Base-by-base conservation (phyloP, 1,140 invertebrate genomes). In the Drosophila kikkawai region DNA sequence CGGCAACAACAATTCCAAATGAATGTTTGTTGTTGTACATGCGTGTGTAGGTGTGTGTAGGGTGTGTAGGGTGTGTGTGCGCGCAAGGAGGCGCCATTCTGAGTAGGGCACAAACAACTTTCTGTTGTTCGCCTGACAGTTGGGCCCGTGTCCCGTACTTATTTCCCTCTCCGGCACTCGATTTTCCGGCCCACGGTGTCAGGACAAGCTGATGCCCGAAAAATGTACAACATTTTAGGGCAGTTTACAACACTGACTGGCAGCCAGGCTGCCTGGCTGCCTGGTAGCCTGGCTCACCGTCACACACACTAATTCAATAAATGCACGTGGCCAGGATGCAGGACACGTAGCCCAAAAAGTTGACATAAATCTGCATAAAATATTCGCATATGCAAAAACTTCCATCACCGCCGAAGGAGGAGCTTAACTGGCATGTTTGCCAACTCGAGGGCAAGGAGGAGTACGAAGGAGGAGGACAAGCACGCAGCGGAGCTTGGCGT, bases 351-450 rank as follows among this genome's bases (percentile, higher is more conserved):
- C 80, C 75, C 68, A 68, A 77, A 84, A 88, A 90, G 85, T 88
- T 90, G 84, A 88, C 84, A 88, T 88, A 84, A 88, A 88, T 90
- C 84, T 88, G 85, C 84, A 88, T 88, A 88, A 88, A 90, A 90
- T 88, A 88, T 88, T 90, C 84, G 78, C 80, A 88, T 87, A 86
- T 87, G 83, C 80, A 80, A 87, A 83, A 86, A 76, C 75, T 77
- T 77, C 51, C 69, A 59, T 71, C 66, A 57, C 51, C 67, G 67
- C 37, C 61, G 34, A 37, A 53, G 47, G 47, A 42, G 67, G 37
- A 60, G 80, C 71, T 82, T 87, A 87, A 82, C 83, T 80, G 80
- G 65, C 84, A 78, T 80, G 73, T 83, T 83, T 82, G 59, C 63
- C 70, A 68, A 42, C 78, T 73, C 58, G 53, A 63, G 74, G 68